Base-by-base conservation (phyloP, 2,113 vertebrate genomes). In the Dascyllus trimaculatus region DNA sequence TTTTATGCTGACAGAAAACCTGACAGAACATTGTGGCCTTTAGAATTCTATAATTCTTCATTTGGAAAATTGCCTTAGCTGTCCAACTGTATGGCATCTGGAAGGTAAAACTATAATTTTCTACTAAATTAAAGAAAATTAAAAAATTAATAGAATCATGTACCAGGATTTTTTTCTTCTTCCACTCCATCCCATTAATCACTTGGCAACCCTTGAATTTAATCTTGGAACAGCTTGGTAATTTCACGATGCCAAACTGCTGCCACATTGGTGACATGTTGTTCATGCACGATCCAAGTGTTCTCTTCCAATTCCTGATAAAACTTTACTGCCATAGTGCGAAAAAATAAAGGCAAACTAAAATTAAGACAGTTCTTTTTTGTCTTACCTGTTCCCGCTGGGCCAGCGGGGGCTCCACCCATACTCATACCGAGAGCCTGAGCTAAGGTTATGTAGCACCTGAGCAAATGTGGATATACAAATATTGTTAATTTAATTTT, bases 351-450 rank as follows among this genome's bases (percentile, higher is more conserved):
- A n/a, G 17, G 0, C 70, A 56, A 19, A 10, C 6, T 40, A 40
- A 13, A 53, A n/a, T 38, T 43, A 19, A 25, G 11, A 35, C 0
- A 17, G 19, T 45, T 43, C 24, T 2, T 32, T 2, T 32, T 26
- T 5, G 95, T 96, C 92, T 96, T 96, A 76, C 98, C 98, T 38
- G 98, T 99, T 63, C 98, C 98, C 60, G 98, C 97, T 18, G 98
- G 98, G 51, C 98, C 98, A 2, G 97, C 96, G 0, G 97, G 97
- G 2, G 98, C 97, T 66, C 97, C 98, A 4, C 97, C 98, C 97
- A 99, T 97, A 85, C 95, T 98, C 98, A 99, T 99, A 13, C 96
- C 96, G 25, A 99, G 94, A 51, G 98, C 98, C 78, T 99, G 98
- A 75, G 98, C 97, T 85, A 99, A 82, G 10, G 98, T 98, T 81